Percentiles rank a stretch among this genome's conserved stretches.
phyloP scores from a whole-genome alignment of 2,113 vertebrate species.

The Colossoma macropomum region DNA sequence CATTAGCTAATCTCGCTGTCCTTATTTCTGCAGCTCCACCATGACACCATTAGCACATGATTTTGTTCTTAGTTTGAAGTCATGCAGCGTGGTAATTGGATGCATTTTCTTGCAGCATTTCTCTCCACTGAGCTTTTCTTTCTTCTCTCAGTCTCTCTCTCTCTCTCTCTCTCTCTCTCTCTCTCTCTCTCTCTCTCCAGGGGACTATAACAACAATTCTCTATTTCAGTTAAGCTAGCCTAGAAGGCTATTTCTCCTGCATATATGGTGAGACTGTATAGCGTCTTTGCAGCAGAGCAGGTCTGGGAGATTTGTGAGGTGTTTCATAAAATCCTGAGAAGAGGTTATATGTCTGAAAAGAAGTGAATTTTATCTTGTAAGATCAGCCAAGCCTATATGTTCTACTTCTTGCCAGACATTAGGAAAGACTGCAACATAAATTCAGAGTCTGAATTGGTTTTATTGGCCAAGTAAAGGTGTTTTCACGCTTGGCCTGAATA shows the following conservation, averaged over 20 bases:
- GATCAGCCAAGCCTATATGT: background rate
- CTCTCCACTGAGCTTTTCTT: background rate
- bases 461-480: background rate
- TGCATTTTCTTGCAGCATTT: background rate
- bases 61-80: background rate
- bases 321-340: constrained; percentile 12
- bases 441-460: background rate
- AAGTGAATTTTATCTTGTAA: background rate
- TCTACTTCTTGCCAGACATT: background rate
- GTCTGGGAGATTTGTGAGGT: background rate
- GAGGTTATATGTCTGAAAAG: background rate
- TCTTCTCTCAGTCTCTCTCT: background rate
- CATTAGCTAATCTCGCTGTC: background rate
- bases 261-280: too few relatives aligned
- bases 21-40: background rate
- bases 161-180: constrained; percentile 1
- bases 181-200: background rate
- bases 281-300: background rate
- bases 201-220: constrained; percentile 6
- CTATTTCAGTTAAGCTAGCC: constrained; percentile 3
- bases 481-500: background rate
- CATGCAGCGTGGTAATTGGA: constrained; percentile 8
- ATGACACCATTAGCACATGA: background rate
- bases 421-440: background rate
- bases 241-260: background rate